Evolutionary conservation across 2,797 vertebrate genomes (phyloP).

Genomic region (Gallinago solitaria): DNA sequence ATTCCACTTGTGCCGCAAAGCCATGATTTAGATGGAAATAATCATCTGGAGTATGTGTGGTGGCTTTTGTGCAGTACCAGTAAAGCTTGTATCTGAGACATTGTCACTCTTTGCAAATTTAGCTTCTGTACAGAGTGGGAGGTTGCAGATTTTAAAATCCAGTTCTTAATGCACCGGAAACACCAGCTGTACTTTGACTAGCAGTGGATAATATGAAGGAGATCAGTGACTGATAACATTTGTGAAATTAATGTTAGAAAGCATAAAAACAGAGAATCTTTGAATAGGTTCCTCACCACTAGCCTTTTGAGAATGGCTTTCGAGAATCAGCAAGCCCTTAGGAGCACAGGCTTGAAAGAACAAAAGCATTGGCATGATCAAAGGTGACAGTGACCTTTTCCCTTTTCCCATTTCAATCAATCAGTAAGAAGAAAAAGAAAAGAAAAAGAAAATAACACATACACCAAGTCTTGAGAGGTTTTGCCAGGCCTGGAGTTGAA

Average conservation of each 20-base stretch:
- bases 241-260: background rate
- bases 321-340: background rate
- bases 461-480: background rate
- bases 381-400: background rate
- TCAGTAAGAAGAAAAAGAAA: background rate
- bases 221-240: background rate
- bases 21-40: constrained; percentile 13
- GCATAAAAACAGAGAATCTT: background rate
- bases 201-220: background rate
- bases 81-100: background rate
- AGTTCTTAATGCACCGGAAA: background rate
- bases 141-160: background rate
- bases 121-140: background rate
- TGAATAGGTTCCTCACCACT: background rate
- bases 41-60: background rate
- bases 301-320: background rate
- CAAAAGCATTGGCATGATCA: background rate
- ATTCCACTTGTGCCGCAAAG: background rate
- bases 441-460: background rate
- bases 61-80: background rate
- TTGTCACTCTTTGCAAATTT: constrained; percentile 18
- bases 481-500: background rate
- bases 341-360: background rate
- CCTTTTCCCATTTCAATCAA: background rate
- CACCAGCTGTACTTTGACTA: background rate